Evolutionary conservation across 2,888 invertebrate genomes (phyloP), one percentile per base, ranked within the genome.

Genomic region (Monoplex corrugatus): DNA sequence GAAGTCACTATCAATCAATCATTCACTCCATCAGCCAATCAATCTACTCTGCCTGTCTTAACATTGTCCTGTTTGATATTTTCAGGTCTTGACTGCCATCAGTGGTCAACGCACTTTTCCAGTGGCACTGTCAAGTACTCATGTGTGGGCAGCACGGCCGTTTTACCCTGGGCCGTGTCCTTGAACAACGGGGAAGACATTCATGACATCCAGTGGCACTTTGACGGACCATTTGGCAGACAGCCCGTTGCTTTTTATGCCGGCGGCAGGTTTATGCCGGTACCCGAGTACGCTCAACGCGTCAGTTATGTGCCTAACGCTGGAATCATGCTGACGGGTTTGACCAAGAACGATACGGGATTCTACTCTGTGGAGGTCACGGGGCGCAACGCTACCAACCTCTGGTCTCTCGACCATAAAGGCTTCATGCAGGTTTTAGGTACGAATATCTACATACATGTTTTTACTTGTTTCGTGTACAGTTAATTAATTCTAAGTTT

Each of bases 351-450:
- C n/a, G 82, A 82, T 32, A 45, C 82, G n/a, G 82, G 82, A n/a
- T 45, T n/a, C 45, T 82, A 82, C 45, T 40, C 82, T 19, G 82
- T 82, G 82, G 32, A 82, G 82, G 82, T 82, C 44, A 82, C 82
- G n/a, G 82, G 82, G 0, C n/a, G 45, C 8, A 78, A 82, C 23
- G 23, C n/a, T 23, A 32, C 78, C 78, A 19, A 78, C 23, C 40
- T 78, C 40, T 78, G 78, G 78, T 43, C 43, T 5, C 78, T 78
- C 2, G 5, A 32, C 40, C 78, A 78, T 28, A 23, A 78, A 2
- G 23, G 78, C 23, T 0, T 23, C 23, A 0, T 78, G 19, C 32
- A 78, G 40, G 78, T 78, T 6, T 3, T 78, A 3, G 78, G 78
- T 78, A 43, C 40, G 78, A 13, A 38, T 16, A 75, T n/a, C 23